Conservation (phyloP, 2,888 invertebrate genomes). For the Oligia fasciuncula region DNA sequence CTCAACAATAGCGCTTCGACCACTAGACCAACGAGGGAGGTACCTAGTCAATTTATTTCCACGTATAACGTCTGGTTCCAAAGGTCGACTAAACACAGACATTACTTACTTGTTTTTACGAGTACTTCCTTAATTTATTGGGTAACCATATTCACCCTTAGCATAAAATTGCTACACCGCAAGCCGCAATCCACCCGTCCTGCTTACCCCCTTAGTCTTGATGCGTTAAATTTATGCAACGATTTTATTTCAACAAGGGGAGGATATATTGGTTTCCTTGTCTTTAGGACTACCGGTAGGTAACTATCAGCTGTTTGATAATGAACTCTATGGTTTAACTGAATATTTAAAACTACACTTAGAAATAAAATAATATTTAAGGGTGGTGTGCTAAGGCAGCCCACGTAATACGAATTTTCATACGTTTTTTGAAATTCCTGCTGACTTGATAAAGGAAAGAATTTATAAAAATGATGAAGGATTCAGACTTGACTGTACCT, state of each 20-base stretch:
- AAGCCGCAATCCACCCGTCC: conserved; percentile 31
- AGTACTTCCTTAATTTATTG: not conserved
- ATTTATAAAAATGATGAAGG: no score
- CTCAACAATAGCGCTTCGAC: not conserved
- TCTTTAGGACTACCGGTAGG: not conserved
- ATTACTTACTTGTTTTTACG: not conserved
- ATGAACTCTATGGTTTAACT: not conserved
- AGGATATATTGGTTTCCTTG: conserved; percentile 28
- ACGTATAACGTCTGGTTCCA: no score
- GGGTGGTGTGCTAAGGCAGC: no score
- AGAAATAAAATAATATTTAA: no score
- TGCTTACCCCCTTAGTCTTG: conserved; percentile 44
- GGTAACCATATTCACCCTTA: not conserved
- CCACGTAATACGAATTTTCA: no score
- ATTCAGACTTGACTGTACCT: no score
- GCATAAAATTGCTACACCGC: conserved; percentile 4
- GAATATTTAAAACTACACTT: not conserved
- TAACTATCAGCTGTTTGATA: conserved; percentile 3
- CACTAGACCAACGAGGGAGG: not conserved
- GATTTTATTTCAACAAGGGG: conserved; percentile 22
- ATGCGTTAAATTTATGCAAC: conserved; percentile 60
- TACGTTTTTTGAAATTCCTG: no score
- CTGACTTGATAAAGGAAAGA: no score
- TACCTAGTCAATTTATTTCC: not conserved
- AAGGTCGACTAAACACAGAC: not conserved